Evolutionary conservation across 2,888 invertebrate genomes (phyloP).

Genomic region (Drosophila mulleri): DNA sequence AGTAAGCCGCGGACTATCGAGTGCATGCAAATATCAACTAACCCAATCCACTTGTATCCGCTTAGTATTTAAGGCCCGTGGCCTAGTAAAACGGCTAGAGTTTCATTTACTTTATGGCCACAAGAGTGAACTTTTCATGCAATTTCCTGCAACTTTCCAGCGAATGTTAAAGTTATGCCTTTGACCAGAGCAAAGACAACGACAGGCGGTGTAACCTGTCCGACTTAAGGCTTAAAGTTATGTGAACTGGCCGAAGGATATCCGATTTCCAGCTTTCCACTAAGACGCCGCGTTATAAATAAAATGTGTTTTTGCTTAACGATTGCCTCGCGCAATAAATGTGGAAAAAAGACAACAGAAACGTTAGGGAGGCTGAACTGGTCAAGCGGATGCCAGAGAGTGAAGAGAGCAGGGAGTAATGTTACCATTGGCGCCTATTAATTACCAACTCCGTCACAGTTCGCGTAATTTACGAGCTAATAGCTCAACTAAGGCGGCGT

Average conservation of each 20-base stretch:
- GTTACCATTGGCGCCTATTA: slow-evolving; percentile 38
- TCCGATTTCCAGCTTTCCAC: slow-evolving; percentile 31
- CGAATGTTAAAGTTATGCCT: background rate
- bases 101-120: background rate
- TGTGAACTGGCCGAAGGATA: slow-evolving; percentile 22
- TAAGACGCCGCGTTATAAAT: background rate
- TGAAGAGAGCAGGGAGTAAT: background rate
- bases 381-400: background rate
- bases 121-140: background rate
- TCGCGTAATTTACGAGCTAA: slow-evolving; percentile 44
- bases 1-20: background rate
- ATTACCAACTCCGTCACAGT: slow-evolving; percentile 36
- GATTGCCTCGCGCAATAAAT: slow-evolving; percentile 1
- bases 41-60: too few relatives aligned
- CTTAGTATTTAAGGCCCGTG: too few relatives aligned
- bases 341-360: slow-evolving; percentile 6
- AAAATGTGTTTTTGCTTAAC: slow-evolving; percentile 14
- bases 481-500: slow-evolving; percentile 15
- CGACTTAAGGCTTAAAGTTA: slow-evolving; percentile 6
- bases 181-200: background rate
- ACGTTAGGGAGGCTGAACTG: slow-evolving; percentile 7
- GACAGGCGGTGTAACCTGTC: slow-evolving; percentile 1
- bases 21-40: background rate
- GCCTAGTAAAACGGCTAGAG: background rate
- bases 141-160: slow-evolving; percentile 3